A percentile compares a stretch with the other conserved stretches of the same genome.
Conservation (phyloP, 2,888 invertebrate species). For the Erebia ligea region DNA sequence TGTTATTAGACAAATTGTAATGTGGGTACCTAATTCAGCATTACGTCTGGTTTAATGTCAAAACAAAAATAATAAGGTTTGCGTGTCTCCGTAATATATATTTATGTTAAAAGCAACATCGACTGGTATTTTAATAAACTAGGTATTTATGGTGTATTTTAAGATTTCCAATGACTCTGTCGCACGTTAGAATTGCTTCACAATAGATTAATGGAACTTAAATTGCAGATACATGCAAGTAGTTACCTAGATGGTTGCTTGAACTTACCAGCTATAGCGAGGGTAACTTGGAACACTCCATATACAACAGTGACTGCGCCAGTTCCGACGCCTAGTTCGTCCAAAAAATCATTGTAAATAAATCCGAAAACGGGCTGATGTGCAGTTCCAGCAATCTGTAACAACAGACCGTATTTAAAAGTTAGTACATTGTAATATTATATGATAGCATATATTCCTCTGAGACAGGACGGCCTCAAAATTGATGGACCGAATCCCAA, state of each 20-base stretch:
- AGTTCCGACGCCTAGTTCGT: conserved; percentile 80
- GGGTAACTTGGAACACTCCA: conserved; percentile 82
- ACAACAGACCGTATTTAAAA: not conserved
- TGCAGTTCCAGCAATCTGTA: conserved; percentile 81
- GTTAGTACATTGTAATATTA: too few species aligned
- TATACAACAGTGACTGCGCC: conserved; percentile 82
- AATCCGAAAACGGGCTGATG: conserved; percentile 83
- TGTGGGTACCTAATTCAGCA: not conserved
- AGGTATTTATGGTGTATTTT: not conserved
- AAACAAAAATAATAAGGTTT: not conserved
- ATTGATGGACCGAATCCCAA: too few species aligned
- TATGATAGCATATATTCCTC: too few species aligned
- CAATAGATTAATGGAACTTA: not conserved
- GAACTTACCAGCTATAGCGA: conserved; percentile 78
- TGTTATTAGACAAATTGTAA: not conserved
- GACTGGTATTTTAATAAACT: not conserved
- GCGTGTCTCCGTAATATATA: conserved; percentile 13
- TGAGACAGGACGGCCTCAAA: too few species aligned
- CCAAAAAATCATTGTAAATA: conserved; percentile 83
- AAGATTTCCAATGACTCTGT: not conserved
- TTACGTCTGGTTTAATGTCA: not conserved
- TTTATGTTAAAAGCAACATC: not conserved
- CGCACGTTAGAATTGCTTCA: not conserved
- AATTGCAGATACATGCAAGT: not conserved
- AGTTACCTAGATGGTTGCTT: not conserved